Evolutionary conservation across 2,797 vertebrate genomes (phyloP).

Genomic region (Gymnopithys bicolor): DNA sequence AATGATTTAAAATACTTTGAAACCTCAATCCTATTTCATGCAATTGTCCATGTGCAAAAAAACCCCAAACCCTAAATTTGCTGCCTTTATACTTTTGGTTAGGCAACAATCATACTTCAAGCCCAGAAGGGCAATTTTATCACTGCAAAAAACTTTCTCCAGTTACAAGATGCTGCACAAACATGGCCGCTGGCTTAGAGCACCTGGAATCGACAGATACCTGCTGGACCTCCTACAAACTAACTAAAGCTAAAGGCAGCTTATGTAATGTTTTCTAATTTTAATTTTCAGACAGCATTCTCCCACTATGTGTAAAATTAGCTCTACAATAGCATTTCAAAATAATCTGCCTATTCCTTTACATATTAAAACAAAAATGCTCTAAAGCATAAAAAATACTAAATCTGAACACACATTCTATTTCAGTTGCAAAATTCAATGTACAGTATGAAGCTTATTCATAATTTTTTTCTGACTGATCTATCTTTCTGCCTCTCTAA

Average conservation of each 20-base stretch:
- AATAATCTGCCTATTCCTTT: conserved; percentile 55
- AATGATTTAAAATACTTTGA: conserved; percentile 23
- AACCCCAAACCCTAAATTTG: background rate
- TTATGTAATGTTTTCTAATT: conserved; percentile 47
- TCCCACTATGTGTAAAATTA: conserved; percentile 41
- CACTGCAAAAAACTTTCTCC: background rate
- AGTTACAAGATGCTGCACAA: background rate
- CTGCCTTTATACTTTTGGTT: conserved; percentile 38
- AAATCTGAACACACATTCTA: conserved; percentile 54
- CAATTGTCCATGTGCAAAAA: conserved; percentile 12
- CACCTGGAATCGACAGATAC: background rate
- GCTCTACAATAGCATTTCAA: conserved; percentile 61
- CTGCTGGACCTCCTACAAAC: background rate
- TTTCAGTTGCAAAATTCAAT: conserved; percentile 57
- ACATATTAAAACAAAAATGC: conserved; percentile 50
- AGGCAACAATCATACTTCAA: background rate
- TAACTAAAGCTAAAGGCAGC: conserved; percentile 47
- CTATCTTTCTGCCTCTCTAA: conserved; percentile 36
- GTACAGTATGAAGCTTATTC: conserved; percentile 59
- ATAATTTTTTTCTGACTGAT: conserved; percentile 26
- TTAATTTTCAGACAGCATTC: conserved; percentile 37
- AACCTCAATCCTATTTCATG: conserved; percentile 10
- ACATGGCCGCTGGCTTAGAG: background rate
- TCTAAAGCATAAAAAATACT: conserved; percentile 48
- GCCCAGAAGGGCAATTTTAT: background rate